Conservation (phyloP, 2,113 vertebrate genomes). For the Galeopterus variegatus region DNA sequence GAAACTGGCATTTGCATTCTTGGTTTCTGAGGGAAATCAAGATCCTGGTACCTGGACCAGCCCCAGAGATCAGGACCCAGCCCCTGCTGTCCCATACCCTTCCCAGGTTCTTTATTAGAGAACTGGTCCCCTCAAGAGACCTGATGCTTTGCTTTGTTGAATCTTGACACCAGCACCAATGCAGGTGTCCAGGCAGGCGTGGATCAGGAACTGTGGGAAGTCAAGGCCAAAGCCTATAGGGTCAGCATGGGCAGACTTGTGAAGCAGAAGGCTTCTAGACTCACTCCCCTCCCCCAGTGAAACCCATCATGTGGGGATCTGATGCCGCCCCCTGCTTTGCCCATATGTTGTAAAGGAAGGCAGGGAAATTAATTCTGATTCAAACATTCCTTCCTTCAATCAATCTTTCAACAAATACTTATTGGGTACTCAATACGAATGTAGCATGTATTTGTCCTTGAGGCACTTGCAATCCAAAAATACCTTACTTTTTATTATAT, state of each 20-base stretch:
- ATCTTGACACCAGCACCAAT: not conserved
- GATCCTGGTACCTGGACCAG: not conserved
- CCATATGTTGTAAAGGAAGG: not conserved
- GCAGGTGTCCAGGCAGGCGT: not conserved
- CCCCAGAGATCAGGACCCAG: not conserved
- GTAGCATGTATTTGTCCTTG: not conserved
- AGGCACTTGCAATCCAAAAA: slow-evolving; percentile 20
- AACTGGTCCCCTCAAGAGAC: not conserved
- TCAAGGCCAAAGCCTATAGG: not conserved
- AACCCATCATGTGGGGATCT: not conserved
- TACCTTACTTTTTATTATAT: not conserved
- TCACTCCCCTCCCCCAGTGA: not conserved
- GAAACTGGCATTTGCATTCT: slow-evolving; percentile 48
- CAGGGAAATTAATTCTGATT: slow-evolving; percentile 22
- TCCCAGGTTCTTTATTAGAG: not conserved
- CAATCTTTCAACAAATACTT: not conserved
- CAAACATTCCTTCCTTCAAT: not conserved
- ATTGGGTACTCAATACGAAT: not conserved
- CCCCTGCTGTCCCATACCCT: fast-evolving
- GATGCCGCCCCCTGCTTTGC: not conserved
- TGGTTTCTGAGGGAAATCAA: not conserved
- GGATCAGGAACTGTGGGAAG: not conserved
- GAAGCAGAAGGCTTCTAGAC: not conserved
- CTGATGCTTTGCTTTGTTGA: not conserved
- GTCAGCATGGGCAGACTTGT: not conserved